Evolutionary conservation across 2,888 invertebrate genomes (phyloP).

Genomic region (Drosophila mulleri): DNA sequence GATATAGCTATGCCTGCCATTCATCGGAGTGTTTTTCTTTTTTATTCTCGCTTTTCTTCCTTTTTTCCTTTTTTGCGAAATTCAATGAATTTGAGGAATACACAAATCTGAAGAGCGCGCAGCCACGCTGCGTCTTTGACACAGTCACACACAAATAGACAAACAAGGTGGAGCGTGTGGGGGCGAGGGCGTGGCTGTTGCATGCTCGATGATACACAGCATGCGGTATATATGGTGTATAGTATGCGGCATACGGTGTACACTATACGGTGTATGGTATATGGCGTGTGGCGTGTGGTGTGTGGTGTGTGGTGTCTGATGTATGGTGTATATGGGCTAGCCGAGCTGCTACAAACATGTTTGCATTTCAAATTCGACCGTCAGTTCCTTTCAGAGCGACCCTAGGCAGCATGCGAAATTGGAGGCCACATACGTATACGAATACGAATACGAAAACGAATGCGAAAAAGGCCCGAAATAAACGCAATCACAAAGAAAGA

Average conservation of each 20-base stretch:
- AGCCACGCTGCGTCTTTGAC: slow-evolving; percentile 58
- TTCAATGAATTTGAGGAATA: slow-evolving; percentile 74
- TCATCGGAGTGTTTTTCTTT: slow-evolving; percentile 30
- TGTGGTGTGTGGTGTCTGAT: slow-evolving; percentile 1
- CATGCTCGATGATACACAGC: neutral
- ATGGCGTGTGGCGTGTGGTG: neutral
- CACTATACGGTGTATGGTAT: neutral
- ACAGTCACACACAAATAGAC: slow-evolving; percentile 50
- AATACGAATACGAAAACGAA: slow-evolving; percentile 2
- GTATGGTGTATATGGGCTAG: slow-evolving; percentile 18
- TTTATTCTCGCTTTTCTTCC: slow-evolving; percentile 20
- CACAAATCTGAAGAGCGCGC: slow-evolving; percentile 42
- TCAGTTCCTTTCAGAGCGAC: slow-evolving; percentile 40
- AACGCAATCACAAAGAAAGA: neutral
- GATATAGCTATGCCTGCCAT: slow-evolving; percentile 25
- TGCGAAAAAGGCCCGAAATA: slow-evolving; percentile 24
- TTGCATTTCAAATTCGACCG: slow-evolving; percentile 74
- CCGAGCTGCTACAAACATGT: slow-evolving; percentile 52
- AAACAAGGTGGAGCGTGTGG: slow-evolving; percentile 34
- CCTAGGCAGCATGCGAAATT: slow-evolving; percentile 37
- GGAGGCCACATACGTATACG: slow-evolving; percentile 26
- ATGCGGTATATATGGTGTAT: slow-evolving; percentile 1
- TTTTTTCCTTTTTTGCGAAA: slow-evolving; percentile 36
- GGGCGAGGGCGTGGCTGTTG: neutral
- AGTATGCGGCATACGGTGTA: neutral